Conservation (phyloP, 2,113 vertebrate genomes). For the Sphaerodactylus townsendi region DNA sequence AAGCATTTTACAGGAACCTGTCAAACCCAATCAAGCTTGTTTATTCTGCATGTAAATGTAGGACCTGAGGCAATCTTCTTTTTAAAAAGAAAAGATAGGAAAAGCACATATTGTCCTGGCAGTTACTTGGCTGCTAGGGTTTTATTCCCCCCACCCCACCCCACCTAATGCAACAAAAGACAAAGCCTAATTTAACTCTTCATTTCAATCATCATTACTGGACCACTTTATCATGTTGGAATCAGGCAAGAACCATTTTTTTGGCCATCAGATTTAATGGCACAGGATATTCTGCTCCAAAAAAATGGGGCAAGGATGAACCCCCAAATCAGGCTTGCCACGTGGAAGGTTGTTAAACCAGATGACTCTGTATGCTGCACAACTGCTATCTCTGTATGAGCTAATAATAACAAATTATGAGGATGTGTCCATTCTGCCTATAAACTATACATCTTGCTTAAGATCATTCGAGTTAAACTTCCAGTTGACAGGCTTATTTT, state of each 20-base stretch:
- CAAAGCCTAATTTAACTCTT: slow-evolving; percentile 50
- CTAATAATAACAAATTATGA: slow-evolving; percentile 49
- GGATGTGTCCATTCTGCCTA: slow-evolving; percentile 45
- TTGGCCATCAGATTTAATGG: slow-evolving; percentile 26
- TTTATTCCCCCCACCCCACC: background rate
- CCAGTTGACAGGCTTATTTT: slow-evolving; percentile 49
- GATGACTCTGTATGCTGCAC: slow-evolving; percentile 39
- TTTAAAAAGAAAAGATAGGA: slow-evolving; percentile 43
- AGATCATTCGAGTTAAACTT: slow-evolving; percentile 56
- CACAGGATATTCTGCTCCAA: slow-evolving; percentile 12
- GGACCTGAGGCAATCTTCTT: slow-evolving; percentile 56
- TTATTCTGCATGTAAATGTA: slow-evolving; percentile 70
- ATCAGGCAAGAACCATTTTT: slow-evolving; percentile 28
- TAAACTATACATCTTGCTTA: slow-evolving; percentile 57
- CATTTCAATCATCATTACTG: slow-evolving; percentile 42
- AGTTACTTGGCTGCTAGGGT: slow-evolving; percentile 33
- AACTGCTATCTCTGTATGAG: slow-evolving; percentile 34
- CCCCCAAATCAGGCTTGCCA: slow-evolving; percentile 8
- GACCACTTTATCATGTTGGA: slow-evolving; percentile 9
- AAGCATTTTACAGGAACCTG: slow-evolving; percentile 67
- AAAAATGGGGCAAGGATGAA: slow-evolving; percentile 23
- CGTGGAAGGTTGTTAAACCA: background rate
- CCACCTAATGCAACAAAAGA: slow-evolving; percentile 37
- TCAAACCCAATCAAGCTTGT: slow-evolving; percentile 73
- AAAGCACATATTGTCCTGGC: slow-evolving; percentile 70